Base-by-base conservation (phyloP, 2,113 vertebrate species). In the Struthio camelus region DNA sequence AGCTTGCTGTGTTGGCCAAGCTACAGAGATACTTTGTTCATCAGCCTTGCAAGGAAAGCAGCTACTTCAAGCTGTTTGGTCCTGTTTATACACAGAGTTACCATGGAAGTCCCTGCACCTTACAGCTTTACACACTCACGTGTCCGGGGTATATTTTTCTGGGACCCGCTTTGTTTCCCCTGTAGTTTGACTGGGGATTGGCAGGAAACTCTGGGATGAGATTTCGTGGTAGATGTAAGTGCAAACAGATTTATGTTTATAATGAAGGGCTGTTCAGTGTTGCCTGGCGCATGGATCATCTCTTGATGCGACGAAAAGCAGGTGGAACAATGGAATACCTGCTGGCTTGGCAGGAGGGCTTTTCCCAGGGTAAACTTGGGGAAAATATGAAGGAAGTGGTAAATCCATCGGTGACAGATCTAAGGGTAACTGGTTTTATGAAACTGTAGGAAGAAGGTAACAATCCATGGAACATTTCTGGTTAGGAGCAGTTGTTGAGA, bases 1-100 rank as follows among this genome's bases (percentile, higher is more conserved):
- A 90, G 94, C 93, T 96, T 20, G 91, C 94, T 89, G 89, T 10
- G 78, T 50, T 97, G 97, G 96, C 97, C 94, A 89, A 85, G 94
- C 81, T 96, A 96, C 91, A 97, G 94, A 95, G 94, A 86, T 89
- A 94, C 92, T 96, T 87, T 97, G 93, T 96, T 95, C 93, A 80
- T 65, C 1, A 1, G 87, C 65, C 94, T 94, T 58, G 97, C 79
- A 50, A 92, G 89, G 87, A 94, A 89, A 91, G 96, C 92, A 95
- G 94, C 94, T 96, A 90, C 94, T 97, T 96, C 87, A 96, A 96
- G 92, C 92, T 95, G 89, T 96, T 96, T 82, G 76, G 91, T 70
- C 7, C 69, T 94, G 92, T 97, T 97, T 97, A 91, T 38, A 81
- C 91, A 82, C 73, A 58, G 81, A 79, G 94, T 97, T 95, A 48